Percentiles rank a stretch among this genome's conserved stretches.
Conservation (phyloP, 2,888 invertebrate species). For the Nemurella pictetii region DNA sequence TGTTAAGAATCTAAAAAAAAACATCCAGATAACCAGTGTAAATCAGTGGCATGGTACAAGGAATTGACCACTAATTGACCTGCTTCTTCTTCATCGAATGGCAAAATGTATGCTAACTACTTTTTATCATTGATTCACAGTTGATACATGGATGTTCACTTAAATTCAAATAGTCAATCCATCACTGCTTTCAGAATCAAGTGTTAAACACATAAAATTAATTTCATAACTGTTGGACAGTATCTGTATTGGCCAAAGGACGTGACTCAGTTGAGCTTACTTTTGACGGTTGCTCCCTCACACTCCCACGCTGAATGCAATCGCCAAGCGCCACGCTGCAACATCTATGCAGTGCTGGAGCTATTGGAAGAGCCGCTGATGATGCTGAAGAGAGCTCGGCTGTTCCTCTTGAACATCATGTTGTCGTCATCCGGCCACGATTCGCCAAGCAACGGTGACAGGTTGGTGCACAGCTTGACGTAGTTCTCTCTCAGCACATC, state of each 20-base stretch:
- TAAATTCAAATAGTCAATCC: neutral
- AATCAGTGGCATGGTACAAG: neutral
- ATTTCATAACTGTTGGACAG: neutral
- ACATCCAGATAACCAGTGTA: neutral
- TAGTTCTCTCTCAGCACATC: conserved; percentile 84
- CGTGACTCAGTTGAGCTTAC: neutral
- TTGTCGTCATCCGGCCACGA: conserved; percentile 66
- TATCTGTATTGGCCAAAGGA: neutral
- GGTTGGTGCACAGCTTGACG: conserved; percentile 77
- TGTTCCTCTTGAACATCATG: conserved; percentile 72
- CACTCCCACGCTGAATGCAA: neutral
- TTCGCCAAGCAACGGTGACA: conserved; percentile 75
- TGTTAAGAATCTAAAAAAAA: neutral
- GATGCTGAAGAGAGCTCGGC: conserved; percentile 74
- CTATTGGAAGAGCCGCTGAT: conserved; percentile 80
- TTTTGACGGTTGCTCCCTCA: too few relatives aligned
- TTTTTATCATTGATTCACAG: neutral
- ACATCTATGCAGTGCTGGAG: conserved; percentile 73
- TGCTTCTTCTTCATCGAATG: neutral
- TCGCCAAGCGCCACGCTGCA: too few relatives aligned
- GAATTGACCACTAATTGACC: neutral
- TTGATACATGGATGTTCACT: neutral
- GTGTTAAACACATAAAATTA: neutral
- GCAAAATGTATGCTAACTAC: neutral
- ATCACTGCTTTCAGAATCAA: neutral